Conservation (phyloP, 1,140 invertebrate species). For the Lordiphosa collinella region DNA sequence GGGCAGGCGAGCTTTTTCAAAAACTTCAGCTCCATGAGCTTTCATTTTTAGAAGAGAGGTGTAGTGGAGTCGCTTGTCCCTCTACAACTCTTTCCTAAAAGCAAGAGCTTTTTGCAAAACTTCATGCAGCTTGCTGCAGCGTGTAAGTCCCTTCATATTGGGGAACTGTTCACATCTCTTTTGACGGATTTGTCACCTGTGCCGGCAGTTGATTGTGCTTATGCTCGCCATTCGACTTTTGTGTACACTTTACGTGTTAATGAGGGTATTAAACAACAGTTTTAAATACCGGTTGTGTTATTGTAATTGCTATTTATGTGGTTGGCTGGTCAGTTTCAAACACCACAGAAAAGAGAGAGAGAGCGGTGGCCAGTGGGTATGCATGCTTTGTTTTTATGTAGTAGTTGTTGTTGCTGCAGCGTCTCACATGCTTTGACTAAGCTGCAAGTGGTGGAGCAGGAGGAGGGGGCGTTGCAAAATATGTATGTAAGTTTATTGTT, state of each 20-base stretch:
- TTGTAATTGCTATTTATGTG: constrained; percentile 55
- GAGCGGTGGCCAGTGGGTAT: constrained; percentile 5
- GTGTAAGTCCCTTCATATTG: too few species aligned
- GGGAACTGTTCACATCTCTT: background rate
- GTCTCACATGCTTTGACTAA: constrained; percentile 45
- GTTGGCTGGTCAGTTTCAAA: constrained; percentile 14
- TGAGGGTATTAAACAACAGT: constrained; percentile 43
- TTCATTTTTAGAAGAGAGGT: too few species aligned
- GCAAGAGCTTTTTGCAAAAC: too few species aligned
- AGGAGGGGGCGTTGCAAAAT: constrained; percentile 24
- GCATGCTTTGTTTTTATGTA: constrained; percentile 6
- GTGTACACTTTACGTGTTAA: constrained; percentile 18
- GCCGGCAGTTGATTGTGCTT: too few species aligned
- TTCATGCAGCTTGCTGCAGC: too few species aligned
- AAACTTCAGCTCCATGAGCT: too few species aligned
- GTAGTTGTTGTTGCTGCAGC: constrained; percentile 16
- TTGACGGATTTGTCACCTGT: constrained; percentile 14
- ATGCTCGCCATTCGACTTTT: background rate
- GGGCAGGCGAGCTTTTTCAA: too few species aligned
- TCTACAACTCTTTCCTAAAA: too few species aligned
- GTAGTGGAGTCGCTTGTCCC: too few species aligned
- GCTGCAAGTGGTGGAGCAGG: constrained; percentile 11
- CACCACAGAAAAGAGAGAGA: background rate
- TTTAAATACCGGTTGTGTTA: constrained; percentile 62
- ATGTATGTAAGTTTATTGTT: background rate